A percentile compares a stretch with the other conserved stretches of the same genome.
phyloP scores from a whole-genome alignment of 1,140 invertebrate species.

The Zaprionus capensis region DNA sequence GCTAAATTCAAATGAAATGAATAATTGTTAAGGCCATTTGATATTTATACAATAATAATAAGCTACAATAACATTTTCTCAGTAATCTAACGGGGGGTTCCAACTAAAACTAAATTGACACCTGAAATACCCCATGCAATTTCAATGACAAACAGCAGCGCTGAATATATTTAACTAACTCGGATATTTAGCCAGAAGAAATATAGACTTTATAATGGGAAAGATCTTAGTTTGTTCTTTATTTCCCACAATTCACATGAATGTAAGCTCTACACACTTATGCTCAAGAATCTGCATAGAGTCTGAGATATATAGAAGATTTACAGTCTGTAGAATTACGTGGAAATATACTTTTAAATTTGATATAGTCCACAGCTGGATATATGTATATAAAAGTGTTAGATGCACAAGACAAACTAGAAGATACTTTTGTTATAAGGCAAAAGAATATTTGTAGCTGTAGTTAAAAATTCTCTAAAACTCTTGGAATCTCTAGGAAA shows the following conservation, averaged over 20 bases:
- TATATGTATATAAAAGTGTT: background rate
- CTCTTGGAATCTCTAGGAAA: background rate
- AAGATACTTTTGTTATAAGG: background rate
- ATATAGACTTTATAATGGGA: background rate
- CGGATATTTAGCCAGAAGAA: background rate
- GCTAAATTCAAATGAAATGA: background rate
- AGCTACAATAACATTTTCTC: background rate
- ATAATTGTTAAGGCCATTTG: background rate
- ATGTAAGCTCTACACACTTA: too few relatives aligned
- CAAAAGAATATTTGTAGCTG: background rate
- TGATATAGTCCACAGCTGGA: background rate
- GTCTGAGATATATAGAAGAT: too few relatives aligned
- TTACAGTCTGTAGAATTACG: too few relatives aligned
- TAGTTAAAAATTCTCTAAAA: background rate
- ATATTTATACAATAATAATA: slow-evolving; percentile 1
- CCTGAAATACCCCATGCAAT: background rate
- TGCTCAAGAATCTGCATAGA: too few relatives aligned
- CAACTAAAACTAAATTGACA: background rate
- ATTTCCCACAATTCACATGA: too few relatives aligned
- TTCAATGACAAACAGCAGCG: background rate
- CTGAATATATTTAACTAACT: background rate
- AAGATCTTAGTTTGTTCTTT: background rate
- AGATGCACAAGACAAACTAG: background rate
- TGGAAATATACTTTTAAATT: too few relatives aligned
- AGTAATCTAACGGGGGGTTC: background rate